Conservation (phyloP, 2,888 invertebrate genomes). For the Tenthredo amoena region DNA sequence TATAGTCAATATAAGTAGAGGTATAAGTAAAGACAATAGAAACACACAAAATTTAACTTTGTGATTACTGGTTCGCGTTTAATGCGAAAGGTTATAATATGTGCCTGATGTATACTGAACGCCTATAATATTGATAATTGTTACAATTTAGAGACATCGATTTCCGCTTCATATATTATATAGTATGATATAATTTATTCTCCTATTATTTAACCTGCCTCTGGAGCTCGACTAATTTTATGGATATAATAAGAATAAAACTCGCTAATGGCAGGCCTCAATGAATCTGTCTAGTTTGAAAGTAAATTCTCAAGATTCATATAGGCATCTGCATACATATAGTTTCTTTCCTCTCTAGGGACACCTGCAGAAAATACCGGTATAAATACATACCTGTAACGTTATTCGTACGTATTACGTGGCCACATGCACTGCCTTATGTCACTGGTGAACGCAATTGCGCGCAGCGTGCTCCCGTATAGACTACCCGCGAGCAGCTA, state of each 20-base stretch:
- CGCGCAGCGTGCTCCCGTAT: not conserved
- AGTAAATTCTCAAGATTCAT: not conserved
- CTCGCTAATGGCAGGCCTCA: not conserved
- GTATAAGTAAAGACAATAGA: not conserved
- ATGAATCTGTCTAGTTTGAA: constrained; percentile 9
- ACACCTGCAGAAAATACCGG: constrained; percentile 1
- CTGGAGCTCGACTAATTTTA: not conserved
- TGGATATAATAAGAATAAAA: not conserved
- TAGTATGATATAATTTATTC: not conserved
- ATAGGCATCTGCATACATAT: not conserved
- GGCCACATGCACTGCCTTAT: not conserved
- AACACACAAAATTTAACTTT: not conserved
- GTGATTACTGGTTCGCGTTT: not conserved
- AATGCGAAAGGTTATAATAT: not conserved
- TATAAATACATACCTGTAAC: not conserved
- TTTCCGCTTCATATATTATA: not conserved
- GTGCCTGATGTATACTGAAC: not conserved
- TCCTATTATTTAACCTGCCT: not conserved
- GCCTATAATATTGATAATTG: not conserved
- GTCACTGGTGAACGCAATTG: not conserved
- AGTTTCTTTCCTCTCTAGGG: not conserved
- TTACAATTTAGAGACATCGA: not conserved
- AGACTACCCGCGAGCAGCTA: not conserved
- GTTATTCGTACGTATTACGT: not conserved
- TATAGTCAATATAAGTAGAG: too few relatives aligned